A percentile compares a stretch with the other conserved stretches of the same genome.
phyloP scores from a whole-genome alignment of 1,140 invertebrate genomes.

The Ladona fulva region DNA sequence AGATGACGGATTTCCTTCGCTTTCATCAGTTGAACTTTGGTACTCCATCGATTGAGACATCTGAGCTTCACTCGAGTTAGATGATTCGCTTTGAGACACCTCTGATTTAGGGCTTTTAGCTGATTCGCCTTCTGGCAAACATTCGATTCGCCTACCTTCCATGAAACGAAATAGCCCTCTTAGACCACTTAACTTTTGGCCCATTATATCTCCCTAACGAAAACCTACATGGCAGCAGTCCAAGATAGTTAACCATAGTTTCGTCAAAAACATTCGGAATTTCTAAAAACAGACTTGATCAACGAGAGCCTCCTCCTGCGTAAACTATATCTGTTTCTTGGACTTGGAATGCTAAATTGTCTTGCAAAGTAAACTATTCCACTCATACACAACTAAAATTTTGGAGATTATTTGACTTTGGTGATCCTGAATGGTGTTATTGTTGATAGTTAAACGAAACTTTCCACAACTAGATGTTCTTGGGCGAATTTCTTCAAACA shows the following conservation, averaged over 20 bases:
- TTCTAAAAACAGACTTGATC: too few relatives aligned
- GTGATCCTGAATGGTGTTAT: too few relatives aligned
- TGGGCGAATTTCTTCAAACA: too few relatives aligned
- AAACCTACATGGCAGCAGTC: not conserved
- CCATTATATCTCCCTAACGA: not conserved
- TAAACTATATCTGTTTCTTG: too few relatives aligned
- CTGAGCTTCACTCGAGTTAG: not conserved
- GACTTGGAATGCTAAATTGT: too few relatives aligned
- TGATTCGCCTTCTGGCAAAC: not conserved
- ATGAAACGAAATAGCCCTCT: conserved; percentile 7
- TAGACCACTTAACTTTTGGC: conserved; percentile 14
- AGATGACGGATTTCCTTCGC: not conserved
- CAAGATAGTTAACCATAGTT: not conserved
- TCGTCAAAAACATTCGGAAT: not conserved
- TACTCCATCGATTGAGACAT: not conserved
- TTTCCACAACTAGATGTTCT: too few relatives aligned
- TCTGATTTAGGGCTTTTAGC: not conserved
- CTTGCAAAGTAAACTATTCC: too few relatives aligned
- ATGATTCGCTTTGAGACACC: not conserved
- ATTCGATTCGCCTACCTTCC: not conserved
- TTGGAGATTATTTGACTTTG: too few relatives aligned
- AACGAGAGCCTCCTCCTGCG: too few relatives aligned
- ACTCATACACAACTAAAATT: too few relatives aligned
- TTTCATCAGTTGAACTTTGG: not conserved
- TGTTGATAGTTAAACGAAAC: too few relatives aligned